These are phyloP conservation scores for Crotalus tigris DNA, from an alignment of 2,113 vertebrate genomes.

Conservation along the genomic window DNA sequence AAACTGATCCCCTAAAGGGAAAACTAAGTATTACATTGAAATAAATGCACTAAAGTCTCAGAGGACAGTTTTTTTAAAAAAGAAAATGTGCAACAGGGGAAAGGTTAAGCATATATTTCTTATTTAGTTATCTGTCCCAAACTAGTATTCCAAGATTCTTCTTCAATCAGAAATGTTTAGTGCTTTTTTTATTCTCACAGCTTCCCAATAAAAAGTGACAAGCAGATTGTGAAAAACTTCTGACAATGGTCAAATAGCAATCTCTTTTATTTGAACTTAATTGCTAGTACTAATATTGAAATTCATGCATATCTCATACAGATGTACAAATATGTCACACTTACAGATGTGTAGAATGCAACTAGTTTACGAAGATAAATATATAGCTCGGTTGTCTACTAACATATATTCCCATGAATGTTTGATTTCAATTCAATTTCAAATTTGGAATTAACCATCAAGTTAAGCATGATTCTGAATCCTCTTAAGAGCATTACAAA, in stretches of 20 bases:
- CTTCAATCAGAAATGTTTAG: neutral
- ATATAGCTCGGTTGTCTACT: neutral
- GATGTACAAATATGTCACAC: neutral
- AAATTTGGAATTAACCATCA: neutral
- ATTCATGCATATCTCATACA: neutral
- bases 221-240: neutral
- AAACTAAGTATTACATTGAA: neutral
- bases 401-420: neutral
- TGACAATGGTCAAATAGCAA: neutral
- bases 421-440: neutral
- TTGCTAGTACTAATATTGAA: neutral
- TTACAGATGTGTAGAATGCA: neutral
- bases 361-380: neutral
- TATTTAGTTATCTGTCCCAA: neutral
- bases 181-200: neutral
- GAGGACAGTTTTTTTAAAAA: neutral
- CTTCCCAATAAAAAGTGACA: neutral
- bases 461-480: neutral
- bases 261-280: neutral
- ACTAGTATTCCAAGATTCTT: neutral
- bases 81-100: neutral
- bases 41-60: neutral
- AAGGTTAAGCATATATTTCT: neutral
- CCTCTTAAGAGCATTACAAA: neutral
- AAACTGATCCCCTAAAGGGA: neutral